Evolutionary conservation across 2,113 vertebrate species (phyloP), one percentile per base, ranked within the genome.

Genomic region (Clinocottus analis): DNA sequence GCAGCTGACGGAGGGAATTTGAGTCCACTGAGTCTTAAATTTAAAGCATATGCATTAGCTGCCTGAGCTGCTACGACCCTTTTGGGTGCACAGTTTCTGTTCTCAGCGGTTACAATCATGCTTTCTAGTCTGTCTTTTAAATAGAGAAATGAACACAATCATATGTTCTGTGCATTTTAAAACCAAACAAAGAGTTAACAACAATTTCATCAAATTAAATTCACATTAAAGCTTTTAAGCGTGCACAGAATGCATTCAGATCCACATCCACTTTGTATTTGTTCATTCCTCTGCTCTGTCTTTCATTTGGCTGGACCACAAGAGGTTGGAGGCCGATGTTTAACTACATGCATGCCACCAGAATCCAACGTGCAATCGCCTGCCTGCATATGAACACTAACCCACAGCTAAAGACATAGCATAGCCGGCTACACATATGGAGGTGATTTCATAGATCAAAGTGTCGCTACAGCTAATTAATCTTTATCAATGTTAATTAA

Each of bases 401-500:
- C 66, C 23, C 39, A 5, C 23, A 8, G 69, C 73, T 75, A 31
- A 61, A 77, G 29, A 72, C 68, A 56, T 37, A 66, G 77, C 68
- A 56, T 37, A 66, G 77, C 82, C 47, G 70, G 27, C 72, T 76
- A 11, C 80, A 82, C 93, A 91, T 87, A 79, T 85, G 87, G 88
- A 89, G 88, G 84, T 90, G 83, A 91, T 91, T 93, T 89, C 64
- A 82, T 78, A 85, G 87, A 93, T 91, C 90, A 90, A 87, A 90
- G 90, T 92, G 86, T 83, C 49, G 77, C 81, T 72, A 85, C 83
- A 80, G 88, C 88, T 92, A 92, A 94, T 93, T 93, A 91, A 93
- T 93, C 90, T 87, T 73, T 84, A 94, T 90, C 90, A 89, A 47
- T 85, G 75, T 91, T 92, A 93, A 92, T 93, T 92, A 92, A 91